Conservation (phyloP, 23 tunicate genomes). For the Ascidia mentula region DNA sequence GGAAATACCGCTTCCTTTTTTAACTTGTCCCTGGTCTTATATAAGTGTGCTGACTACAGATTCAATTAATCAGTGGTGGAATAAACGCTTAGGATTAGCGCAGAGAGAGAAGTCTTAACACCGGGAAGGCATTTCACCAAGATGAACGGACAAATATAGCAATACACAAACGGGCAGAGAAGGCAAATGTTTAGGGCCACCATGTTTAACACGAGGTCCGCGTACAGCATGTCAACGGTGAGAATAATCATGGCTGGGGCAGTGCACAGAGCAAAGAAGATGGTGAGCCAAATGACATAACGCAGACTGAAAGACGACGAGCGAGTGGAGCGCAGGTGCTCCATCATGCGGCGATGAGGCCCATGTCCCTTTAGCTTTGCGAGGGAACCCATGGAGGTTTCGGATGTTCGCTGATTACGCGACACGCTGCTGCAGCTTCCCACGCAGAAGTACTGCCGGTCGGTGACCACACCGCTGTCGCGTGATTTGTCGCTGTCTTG, state of each 20-base stretch:
- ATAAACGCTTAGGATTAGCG: slow-evolving; percentile 51
- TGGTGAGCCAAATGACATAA: slow-evolving; percentile 61
- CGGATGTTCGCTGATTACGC: slow-evolving; percentile 7
- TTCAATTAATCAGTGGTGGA: slow-evolving; percentile 45
- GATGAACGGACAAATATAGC: slow-evolving; percentile 70
- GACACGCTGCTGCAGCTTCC: slow-evolving; percentile 11
- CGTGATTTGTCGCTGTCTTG: background rate
- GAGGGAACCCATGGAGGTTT: background rate
- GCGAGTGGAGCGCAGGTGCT: slow-evolving; percentile 36
- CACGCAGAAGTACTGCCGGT: slow-evolving; percentile 14
- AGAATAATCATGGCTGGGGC: slow-evolving; percentile 75
- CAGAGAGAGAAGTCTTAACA: slow-evolving; percentile 61
- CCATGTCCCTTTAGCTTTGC: slow-evolving; percentile 3
- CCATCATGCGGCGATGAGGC: slow-evolving; percentile 46
- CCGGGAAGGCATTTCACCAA: slow-evolving; percentile 83
- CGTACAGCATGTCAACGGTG: slow-evolving; percentile 52
- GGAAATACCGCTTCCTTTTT: too few species aligned
- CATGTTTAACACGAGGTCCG: slow-evolving; percentile 50
- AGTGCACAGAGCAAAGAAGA: slow-evolving; percentile 49
- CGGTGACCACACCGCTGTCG: slow-evolving; percentile 11
- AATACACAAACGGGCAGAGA: slow-evolving; percentile 66
- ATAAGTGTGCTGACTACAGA: too few species aligned
- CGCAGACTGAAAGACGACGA: slow-evolving; percentile 47
- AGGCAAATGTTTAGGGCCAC: slow-evolving; percentile 62
- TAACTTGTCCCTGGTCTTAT: too few species aligned